Base-by-base conservation (phyloP, 2,888 invertebrate genomes). In the Parnassius glacialis region DNA sequence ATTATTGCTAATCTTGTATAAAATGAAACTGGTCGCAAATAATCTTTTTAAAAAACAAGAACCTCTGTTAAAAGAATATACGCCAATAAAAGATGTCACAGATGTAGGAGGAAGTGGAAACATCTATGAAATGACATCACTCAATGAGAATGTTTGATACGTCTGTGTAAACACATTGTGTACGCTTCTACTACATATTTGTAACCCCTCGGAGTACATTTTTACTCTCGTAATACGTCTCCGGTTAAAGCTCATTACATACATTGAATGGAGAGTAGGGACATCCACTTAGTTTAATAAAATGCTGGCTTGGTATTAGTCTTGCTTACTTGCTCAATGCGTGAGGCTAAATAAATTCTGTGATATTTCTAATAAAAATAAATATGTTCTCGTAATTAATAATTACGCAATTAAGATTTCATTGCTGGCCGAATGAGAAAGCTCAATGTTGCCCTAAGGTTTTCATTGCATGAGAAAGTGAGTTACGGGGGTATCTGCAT, bases 91-190 rank as follows among this genome's bases (percentile, higher is more conserved):
- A 43, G 43, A 57, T 57, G 61, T 62, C 52, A 34, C 53, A 53
- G 57, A 56, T 53, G 57, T 57, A 54, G 44, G 50, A 44, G 48
- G 43, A 54, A 50, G 44, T 54, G 41, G 48, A 48, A 54, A 53
- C 62, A 58, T 62, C 57, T 64, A 53, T 60, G 55, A 62, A 62
- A 64, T 62, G 60, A 62, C 50, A 47, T 62, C 62, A 62, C 57
- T 50, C 62, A 54, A 62, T 62, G 62, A 62, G 58, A 47, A 62
- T 62, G 62, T 53, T 58, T 44, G 57, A 62, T 62, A 57, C 44
- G 48, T 54, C 54, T 50, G 54, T 48, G 57, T 54, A 58, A 59
- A 59, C 43, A 60, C 54, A 60, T 60, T 60, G 60, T 60, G 54
- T 45, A 42, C 59, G 53, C 42, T 59, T 48, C 53, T 12, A 47